phyloP scores from a whole-genome alignment of 2,113 vertebrate species.

The Cheilinus undulatus region DNA sequence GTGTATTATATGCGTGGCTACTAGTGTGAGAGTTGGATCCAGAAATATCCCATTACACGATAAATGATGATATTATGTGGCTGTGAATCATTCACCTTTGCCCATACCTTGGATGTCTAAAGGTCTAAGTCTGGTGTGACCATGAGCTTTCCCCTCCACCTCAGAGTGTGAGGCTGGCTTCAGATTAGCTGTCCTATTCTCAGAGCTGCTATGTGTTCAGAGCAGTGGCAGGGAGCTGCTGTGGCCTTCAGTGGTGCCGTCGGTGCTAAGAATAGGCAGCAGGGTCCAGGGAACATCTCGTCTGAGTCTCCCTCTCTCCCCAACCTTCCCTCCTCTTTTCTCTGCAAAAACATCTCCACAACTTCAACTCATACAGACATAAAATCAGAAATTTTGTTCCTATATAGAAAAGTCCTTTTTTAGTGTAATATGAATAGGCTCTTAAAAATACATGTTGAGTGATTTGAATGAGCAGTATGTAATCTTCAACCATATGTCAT shows the following conservation, averaged over 20 bases:
- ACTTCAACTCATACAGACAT: constrained; percentile 4
- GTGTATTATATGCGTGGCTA: too few species aligned
- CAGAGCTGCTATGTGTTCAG: constrained; percentile 52
- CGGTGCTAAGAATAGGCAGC: constrained; percentile 75
- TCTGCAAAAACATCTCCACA: constrained; percentile 14
- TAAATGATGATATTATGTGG: not conserved
- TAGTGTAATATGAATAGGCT: not conserved
- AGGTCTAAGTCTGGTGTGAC: constrained; percentile 30
- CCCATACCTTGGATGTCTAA: not conserved
- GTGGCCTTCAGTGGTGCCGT: constrained; percentile 69
- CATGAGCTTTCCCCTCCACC: constrained; percentile 13
- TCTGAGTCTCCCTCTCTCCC: constrained; percentile 23
- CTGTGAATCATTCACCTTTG: not conserved
- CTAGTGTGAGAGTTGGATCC: not conserved
- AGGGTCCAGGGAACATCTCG: constrained; percentile 64
- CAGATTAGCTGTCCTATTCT: constrained; percentile 69
- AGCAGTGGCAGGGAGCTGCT: constrained; percentile 64
- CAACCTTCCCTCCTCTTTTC: constrained; percentile 14
- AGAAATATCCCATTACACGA: not conserved
- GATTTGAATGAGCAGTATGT: constrained; percentile 19
- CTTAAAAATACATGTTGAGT: constrained; percentile 9
- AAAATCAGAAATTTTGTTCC: not conserved
- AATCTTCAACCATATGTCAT: not conserved
- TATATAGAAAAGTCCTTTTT: constrained; percentile 12
- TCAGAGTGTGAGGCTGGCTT: constrained; percentile 55